phyloP scores from a whole-genome alignment of 1,140 invertebrate species.

The Oryctes rhinoceros region DNA sequence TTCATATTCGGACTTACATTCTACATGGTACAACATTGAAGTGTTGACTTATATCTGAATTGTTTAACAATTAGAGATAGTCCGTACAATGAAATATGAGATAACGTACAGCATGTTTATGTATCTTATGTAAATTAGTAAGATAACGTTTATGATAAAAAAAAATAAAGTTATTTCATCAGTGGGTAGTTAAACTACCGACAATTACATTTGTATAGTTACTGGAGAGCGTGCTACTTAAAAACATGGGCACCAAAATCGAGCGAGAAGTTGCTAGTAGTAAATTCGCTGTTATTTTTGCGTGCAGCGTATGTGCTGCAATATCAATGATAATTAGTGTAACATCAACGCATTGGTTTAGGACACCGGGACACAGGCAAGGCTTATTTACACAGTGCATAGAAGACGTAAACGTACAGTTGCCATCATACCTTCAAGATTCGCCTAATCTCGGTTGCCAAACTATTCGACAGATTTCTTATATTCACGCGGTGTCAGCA shows the following conservation, averaged over 20 bases:
- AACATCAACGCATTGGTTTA: constrained; percentile 18
- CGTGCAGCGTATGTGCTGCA: background rate
- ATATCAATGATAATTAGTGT: background rate
- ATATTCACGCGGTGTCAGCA: background rate
- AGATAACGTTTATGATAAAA: background rate
- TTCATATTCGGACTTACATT: too few species aligned
- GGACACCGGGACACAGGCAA: constrained; percentile 7
- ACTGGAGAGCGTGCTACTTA: background rate
- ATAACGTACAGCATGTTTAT: too few species aligned
- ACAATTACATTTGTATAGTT: background rate
- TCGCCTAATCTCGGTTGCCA: background rate
- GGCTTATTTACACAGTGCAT: background rate
- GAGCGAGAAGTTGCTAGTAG: background rate
- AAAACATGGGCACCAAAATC: background rate
- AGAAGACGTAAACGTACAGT: background rate
- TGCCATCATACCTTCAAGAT: background rate
- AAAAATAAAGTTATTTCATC: too few species aligned
- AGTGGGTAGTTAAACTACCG: too few species aligned
- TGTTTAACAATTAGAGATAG: too few species aligned
- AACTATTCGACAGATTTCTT: background rate
- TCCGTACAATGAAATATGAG: too few species aligned
- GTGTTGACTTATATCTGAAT: too few species aligned
- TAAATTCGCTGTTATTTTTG: background rate
- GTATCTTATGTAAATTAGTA: background rate
- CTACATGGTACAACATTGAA: too few species aligned